Base-by-base conservation (phyloP, 2,888 invertebrate species). In the Cryptocephalus moraei region DNA sequence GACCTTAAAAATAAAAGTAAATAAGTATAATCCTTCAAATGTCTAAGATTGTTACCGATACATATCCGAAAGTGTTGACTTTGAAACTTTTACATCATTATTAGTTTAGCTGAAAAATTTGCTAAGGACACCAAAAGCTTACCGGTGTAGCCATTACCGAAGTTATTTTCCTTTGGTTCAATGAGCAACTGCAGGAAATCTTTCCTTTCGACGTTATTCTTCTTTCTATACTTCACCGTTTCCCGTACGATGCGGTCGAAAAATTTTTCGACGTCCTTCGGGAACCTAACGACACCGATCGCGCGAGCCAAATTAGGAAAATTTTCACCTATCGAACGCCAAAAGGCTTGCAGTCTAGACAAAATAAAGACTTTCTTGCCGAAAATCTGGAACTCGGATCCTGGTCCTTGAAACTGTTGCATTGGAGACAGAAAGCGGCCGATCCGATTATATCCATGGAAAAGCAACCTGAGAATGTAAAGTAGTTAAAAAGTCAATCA, bases 401-500 rank as follows among this genome's bases (percentile, higher is more conserved):
- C 3, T 2, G 22, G 2, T 22, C 22, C 6, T 22, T 22, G 2
- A 22, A 22, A 12, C 75, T 73, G 54, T 79, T 75, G 50, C 74
- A 74, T 48, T 78, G 75, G 4, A 79, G 66, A 34, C 79, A 79
- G 58, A 79, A 80, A 9, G 77, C 78, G 45, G 77, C 74, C 47
- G 73, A 74, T 0, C 53, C 55, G 12, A 56, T 54, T 8, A 56
- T 47, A 36, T 56, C 56, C 6, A 53, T 56, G 2, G 53, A 46
- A 39, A 45, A 54, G 12, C 47, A 44, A 2, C 50, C 50, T 52
- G 32, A 32, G 45, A 52, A 47, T 6, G 6, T 4, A 22, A 4
- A 4, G 2, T 2, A 22, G 22, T 6, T 22, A 22, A 22, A 4
- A 6, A 22, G 6, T 6, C 22, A 22, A n/a, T n/a, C n/a, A n/a